These are phyloP conservation scores for Raja brachyura DNA, from an alignment of 2,113 vertebrate species.

Conservation along the genomic window DNA sequence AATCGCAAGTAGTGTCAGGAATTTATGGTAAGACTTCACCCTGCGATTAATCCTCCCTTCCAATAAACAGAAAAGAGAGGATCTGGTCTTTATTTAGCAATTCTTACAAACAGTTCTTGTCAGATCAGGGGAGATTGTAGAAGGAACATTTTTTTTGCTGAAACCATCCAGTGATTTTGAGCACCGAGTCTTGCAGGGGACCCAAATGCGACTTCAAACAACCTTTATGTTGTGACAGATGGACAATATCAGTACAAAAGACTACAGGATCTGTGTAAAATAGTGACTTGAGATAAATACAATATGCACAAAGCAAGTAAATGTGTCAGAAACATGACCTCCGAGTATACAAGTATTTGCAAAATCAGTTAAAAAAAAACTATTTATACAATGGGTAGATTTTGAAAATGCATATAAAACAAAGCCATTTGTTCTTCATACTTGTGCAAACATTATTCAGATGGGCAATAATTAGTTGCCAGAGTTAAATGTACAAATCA, in stretches of 20 bases:
- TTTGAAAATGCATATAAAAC: background rate
- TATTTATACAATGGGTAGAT: background rate
- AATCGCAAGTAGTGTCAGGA: no score
- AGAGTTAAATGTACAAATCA: no score
- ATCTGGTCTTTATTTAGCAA: background rate
- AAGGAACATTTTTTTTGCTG: background rate
- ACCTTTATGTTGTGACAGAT: background rate
- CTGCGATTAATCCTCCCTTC: background rate
- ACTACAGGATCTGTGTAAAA: background rate
- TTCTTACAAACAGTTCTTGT: background rate
- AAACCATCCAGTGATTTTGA: background rate
- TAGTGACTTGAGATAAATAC: background rate
- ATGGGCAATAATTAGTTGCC: no score
- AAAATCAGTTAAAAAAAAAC: background rate
- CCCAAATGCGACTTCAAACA: background rate
- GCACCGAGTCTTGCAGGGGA: background rate
- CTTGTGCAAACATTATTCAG: background rate
- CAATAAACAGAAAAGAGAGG: background rate
- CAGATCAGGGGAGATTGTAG: background rate
- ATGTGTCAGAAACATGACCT: background rate
- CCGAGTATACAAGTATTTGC: background rate
- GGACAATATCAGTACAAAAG: background rate
- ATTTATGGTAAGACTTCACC: background rate
- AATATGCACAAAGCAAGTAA: background rate
- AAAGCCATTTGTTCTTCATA: constrained; percentile 5